Base-by-base conservation (phyloP, 2,888 invertebrate genomes). In the Ramazzottius varieornatus region DNA sequence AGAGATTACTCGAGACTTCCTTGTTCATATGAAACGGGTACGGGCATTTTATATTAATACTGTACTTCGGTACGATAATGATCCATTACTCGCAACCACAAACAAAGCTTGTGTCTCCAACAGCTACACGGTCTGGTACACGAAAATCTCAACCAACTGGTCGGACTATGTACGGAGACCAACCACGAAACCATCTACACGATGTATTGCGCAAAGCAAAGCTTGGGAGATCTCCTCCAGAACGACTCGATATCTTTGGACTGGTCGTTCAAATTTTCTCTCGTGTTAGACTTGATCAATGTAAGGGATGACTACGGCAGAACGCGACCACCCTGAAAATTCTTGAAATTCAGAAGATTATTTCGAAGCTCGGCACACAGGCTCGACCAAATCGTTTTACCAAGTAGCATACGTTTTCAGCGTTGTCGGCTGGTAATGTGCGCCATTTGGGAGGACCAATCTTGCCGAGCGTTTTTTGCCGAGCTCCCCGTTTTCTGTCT, bases 261-360 rank as follows among this genome's bases (percentile, higher is more conserved):
- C 29, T 54, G 54, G 54, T 54, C 54, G 29, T 54, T 54, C 54
- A 54, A 54, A 29, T 54, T 54, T 54, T 54, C 54, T 24, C 29
- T 54, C 4, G 29, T 54, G 20, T 54, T 24, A 4, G 54, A 54
- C 24, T 8, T 54, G 54, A 24, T 54, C 29, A 29, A 8, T 24
- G 54, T 54, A 54, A 54, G 54, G 20, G 20, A 13, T 8, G 8
- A 20, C 40, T 40, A 13, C 20, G 8, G 20, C 8, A 40, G 8
- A 20, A 20, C 20, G 40, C 20, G 20, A 40, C 40, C 8, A 40
- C 20, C 40, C 20, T 40, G 8, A 13, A 40, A 40, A 40, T n/a
- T n/a, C n/a, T n/a, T n/a, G n/a, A n/a, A n/a, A n/a, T n/a, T n/a
- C n/a, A n/a, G n/a, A n/a, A n/a, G n/a, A n/a, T n/a, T n/a, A n/a